Percentiles rank a stretch among this genome's conserved stretches.
Evolutionary conservation across 2,797 vertebrate genomes (phyloP).

Genomic region (Poecilia gillii): DNA sequence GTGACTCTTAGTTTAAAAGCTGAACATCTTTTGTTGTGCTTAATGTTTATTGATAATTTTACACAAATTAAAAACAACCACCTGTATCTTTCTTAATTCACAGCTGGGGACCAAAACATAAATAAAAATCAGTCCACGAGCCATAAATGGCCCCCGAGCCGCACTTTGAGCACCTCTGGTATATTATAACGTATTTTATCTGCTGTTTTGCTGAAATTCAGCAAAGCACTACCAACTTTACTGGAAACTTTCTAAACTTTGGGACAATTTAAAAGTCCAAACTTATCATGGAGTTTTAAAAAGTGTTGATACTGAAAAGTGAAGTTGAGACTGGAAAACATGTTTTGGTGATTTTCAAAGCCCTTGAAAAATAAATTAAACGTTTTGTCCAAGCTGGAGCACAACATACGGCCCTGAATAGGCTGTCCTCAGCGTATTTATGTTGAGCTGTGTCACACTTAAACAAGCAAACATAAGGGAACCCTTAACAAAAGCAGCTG

Average conservation of each 20-base stretch:
- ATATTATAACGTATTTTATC: no score
- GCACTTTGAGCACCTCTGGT: no score
- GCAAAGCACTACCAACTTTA: no score
- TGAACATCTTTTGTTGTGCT: no score
- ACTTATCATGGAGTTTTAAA: background rate
- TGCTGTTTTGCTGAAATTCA: no score
- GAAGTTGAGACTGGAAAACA: background rate
- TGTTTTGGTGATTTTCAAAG: background rate
- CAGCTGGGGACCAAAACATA: no score
- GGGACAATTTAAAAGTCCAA: background rate
- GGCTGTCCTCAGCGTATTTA: background rate
- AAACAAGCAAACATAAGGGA: conserved; percentile 10
- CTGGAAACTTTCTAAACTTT: background rate
- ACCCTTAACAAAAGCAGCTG: conserved; percentile 5
- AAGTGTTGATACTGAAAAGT: background rate
- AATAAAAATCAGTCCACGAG: no score
- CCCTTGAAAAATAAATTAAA: conserved; percentile 11
- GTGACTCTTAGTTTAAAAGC: no score
- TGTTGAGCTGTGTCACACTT: background rate
- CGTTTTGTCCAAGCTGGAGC: background rate
- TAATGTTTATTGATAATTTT: no score
- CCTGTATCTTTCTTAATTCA: no score
- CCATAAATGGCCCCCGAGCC: no score
- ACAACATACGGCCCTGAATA: conserved; percentile 14
- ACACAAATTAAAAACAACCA: no score